These are phyloP conservation scores for Catocala fraxini DNA, from an alignment of 2,888 invertebrate genomes.

Conservation along the genomic window DNA sequence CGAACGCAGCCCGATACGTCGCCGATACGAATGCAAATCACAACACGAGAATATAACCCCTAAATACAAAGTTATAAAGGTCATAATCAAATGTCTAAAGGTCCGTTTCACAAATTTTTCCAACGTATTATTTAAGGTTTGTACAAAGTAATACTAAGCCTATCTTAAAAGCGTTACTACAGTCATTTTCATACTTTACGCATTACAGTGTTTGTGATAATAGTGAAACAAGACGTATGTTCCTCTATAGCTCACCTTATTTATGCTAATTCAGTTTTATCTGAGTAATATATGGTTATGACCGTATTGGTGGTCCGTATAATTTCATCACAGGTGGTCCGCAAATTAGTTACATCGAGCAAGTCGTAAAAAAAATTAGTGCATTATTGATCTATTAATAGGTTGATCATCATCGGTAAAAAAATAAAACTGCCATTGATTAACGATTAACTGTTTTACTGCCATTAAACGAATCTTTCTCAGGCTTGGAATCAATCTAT, in stretches of 20 bases:
- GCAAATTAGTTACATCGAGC: background rate
- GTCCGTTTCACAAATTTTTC: constrained; percentile 39
- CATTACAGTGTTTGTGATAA: constrained; percentile 24
- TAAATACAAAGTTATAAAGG: constrained; percentile 36
- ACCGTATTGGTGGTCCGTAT: constrained; percentile 16
- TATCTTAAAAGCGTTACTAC: constrained; percentile 49
- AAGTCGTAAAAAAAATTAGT: constrained; percentile 13
- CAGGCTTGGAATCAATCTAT: background rate
- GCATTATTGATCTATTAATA: constrained; percentile 16
- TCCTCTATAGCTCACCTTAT: constrained; percentile 4
- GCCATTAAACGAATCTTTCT: constrained; percentile 2
- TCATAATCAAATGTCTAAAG: constrained; percentile 24
- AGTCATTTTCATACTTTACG: constrained; percentile 40
- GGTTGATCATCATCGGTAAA: constrained; percentile 4
- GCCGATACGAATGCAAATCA: constrained; percentile 66
- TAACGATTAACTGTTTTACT: constrained; percentile 1
- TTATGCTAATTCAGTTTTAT: constrained; percentile 22
- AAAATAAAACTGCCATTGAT: constrained; percentile 7
- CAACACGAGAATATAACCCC: constrained; percentile 49
- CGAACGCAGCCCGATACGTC: constrained; percentile 75
- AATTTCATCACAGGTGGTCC: constrained; percentile 17
- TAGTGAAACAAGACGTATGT: constrained; percentile 5
- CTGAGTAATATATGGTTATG: constrained; percentile 14
- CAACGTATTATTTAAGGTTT: constrained; percentile 45
- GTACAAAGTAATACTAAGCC: constrained; percentile 39